phyloP scores from a whole-genome alignment of 2,888 invertebrate species.

The Endotricha flammealis region DNA sequence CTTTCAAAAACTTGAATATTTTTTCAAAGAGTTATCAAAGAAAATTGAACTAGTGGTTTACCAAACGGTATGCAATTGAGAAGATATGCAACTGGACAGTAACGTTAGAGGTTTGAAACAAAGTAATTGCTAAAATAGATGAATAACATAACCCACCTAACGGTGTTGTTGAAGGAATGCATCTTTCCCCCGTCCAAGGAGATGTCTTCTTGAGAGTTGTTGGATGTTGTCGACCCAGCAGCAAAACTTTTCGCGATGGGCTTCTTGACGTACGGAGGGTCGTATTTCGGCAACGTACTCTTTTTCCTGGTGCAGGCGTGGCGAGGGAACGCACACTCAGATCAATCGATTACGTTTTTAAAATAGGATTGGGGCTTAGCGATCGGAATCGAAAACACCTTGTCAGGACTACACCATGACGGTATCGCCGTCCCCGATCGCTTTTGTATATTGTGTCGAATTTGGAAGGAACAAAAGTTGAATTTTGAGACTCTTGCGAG shows the following conservation, averaged over 20 bases:
- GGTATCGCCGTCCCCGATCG: conserved; percentile 34
- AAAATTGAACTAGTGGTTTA: no score
- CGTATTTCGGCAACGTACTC: conserved; percentile 92
- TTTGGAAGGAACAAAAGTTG: conserved; percentile 34
- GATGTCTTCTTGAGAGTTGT: conserved; percentile 88
- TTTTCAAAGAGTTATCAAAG: no score
- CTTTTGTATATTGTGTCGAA: conserved; percentile 20
- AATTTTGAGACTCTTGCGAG: conserved; percentile 7
- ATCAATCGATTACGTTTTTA: conserved; percentile 76
- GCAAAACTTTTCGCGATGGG: conserved; percentile 86
- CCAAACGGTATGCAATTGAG: no score
- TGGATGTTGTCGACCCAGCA: conserved; percentile 80
- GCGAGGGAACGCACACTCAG: conserved; percentile 77
- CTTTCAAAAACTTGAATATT: no score
- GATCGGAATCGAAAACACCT: conserved; percentile 47
- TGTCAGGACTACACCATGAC: conserved; percentile 19
- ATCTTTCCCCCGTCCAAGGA: conserved; percentile 90
- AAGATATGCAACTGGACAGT: conserved; percentile 15
- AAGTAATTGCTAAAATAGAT: no score
- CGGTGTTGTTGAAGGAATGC: conserved; percentile 87
- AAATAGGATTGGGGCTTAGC: conserved; percentile 32
- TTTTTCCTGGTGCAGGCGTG: conserved; percentile 86
- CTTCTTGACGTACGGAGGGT: conserved; percentile 92
- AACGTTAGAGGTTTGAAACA: conserved; percentile 16
- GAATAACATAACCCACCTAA: no score